Percentiles rank a stretch among this genome's conserved stretches.
These are phyloP conservation scores for Leontopithecus rosalia DNA, from an alignment of 2,797 vertebrate species.

Conservation along the genomic window DNA sequence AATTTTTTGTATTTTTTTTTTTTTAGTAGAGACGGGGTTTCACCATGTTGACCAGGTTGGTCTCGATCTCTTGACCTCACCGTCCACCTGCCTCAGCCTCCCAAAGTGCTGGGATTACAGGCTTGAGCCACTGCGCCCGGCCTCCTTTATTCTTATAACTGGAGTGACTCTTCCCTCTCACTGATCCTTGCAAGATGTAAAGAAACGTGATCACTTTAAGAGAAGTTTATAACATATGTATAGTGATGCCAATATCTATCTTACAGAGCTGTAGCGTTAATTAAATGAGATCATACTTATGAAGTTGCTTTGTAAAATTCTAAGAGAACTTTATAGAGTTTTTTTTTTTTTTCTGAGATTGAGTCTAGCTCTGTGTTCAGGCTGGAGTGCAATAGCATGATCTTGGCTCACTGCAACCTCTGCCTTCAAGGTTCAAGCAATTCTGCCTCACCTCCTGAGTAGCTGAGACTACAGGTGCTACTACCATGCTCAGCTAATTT, in stretches of 20 bases:
- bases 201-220: neutral
- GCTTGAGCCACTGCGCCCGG: too few species aligned
- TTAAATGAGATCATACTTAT: neutral
- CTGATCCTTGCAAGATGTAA: neutral
- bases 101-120: too few species aligned
- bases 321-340: neutral
- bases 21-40: too few species aligned
- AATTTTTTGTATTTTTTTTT: too few species aligned
- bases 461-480: neutral
- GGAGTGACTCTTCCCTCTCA: neutral
- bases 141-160: neutral
- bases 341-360: neutral
- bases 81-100: too few species aligned
- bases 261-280: neutral
- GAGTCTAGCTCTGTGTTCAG: neutral
- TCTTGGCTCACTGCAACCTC: neutral
- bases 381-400: neutral
- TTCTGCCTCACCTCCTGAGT: neutral
- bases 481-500: neutral
- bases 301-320: slow-evolving; percentile 19
- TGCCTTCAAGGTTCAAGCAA: neutral
- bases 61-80: too few species aligned
- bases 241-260: neutral
- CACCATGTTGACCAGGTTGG: too few species aligned
- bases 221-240: neutral